Evolutionary conservation across 2,888 invertebrate genomes (phyloP).

Genomic region (Brachynemurus nebulosus): DNA sequence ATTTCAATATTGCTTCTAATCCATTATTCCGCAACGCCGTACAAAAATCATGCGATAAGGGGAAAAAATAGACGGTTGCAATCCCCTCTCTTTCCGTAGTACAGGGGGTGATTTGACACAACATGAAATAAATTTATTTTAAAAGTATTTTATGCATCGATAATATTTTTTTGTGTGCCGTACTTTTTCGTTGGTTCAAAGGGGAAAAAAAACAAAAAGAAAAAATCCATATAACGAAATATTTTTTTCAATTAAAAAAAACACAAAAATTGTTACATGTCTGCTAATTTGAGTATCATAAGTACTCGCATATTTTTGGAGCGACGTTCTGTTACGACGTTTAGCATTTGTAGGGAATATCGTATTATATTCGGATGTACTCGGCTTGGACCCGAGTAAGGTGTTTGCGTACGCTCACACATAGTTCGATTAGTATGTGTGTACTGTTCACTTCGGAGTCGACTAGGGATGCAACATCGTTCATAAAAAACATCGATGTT

Average conservation of each 20-base stretch:
- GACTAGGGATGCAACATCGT: no score
- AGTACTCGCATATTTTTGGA: no score
- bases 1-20: no score
- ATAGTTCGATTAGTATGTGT: slow-evolving; percentile 1
- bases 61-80: background rate
- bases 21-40: no score
- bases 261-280: no score
- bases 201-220: background rate
- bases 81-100: background rate
- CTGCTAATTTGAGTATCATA: no score
- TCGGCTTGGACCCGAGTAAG: slow-evolving; percentile 1
- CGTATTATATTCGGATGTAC: slow-evolving; percentile 1
- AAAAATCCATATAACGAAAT: background rate
- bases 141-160: background rate
- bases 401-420: background rate
- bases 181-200: background rate
- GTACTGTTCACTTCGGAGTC: background rate
- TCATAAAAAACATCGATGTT: no score
- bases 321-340: background rate
- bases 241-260: background rate
- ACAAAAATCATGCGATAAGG: no score
- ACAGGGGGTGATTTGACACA: background rate
- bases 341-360: background rate
- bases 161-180: background rate
- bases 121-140: background rate